Conservation (phyloP, 1,140 invertebrate species). For the Drosophila parvula region DNA sequence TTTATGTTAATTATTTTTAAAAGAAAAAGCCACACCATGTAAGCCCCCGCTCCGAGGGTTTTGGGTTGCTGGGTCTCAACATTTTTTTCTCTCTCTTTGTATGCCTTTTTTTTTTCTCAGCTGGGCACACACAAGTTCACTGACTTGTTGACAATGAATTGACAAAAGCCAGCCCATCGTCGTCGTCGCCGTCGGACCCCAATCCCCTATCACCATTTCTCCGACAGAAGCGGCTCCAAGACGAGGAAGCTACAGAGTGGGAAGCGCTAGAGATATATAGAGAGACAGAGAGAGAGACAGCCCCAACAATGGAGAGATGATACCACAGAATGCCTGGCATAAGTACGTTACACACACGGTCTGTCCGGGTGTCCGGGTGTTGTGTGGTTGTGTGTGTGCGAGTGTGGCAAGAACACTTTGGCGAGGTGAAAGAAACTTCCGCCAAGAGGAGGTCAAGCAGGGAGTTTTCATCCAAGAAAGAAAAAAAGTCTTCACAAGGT, state of each 20-base stretch:
- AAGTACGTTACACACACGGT: constrained; percentile 59
- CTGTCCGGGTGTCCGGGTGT: neutral
- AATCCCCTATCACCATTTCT: constrained; percentile 18
- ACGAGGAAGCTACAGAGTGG: constrained; percentile 19
- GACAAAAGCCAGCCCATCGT: constrained; percentile 60
- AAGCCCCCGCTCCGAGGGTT: constrained; percentile 18
- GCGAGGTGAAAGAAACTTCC: constrained; percentile 30
- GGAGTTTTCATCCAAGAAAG: neutral
- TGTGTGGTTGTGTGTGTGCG: constrained; percentile 4
- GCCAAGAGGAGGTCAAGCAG: constrained; percentile 21
- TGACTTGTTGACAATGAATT: constrained; percentile 81
- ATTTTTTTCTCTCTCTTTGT: constrained; percentile 15
- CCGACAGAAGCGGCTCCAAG: constrained; percentile 22
- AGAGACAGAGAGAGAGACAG: no score
- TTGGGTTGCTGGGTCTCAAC: constrained; percentile 41
- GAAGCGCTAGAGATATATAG: no score
- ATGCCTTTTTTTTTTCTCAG: constrained; percentile 33
- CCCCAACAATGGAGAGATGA: constrained; percentile 62
- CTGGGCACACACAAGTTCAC: constrained; percentile 70
- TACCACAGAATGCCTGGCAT: constrained; percentile 52
- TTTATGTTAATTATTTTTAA: constrained; percentile 81
- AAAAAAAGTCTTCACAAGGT: neutral
- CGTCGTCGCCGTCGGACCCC: neutral
- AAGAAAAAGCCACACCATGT: constrained; percentile 70
- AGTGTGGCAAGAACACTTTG: constrained; percentile 33